phyloP scores from a whole-genome alignment of 2,113 vertebrate species.

The Mionectes macconnelli region DNA sequence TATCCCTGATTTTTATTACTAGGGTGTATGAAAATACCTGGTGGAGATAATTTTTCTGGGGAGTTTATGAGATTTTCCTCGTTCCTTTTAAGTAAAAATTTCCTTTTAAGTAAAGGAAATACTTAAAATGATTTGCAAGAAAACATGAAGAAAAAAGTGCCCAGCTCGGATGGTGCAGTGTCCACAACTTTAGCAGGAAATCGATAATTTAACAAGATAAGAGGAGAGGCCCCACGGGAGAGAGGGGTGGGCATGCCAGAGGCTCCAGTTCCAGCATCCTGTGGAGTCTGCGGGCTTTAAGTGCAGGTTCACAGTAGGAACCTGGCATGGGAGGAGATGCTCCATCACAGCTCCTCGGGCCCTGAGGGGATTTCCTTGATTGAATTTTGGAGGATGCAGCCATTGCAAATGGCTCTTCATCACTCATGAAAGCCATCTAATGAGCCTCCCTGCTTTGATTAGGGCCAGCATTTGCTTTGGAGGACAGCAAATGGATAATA shows the following conservation, averaged over 20 bases:
- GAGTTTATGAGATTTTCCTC: not conserved
- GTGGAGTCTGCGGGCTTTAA: rapidly evolving
- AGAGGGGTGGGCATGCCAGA: not conserved
- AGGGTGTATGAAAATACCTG: not conserved
- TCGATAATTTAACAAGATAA: not conserved
- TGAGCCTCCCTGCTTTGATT: conserved; percentile 61
- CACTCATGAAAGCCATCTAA: conserved; percentile 58
- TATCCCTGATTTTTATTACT: not conserved
- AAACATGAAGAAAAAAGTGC: not conserved
- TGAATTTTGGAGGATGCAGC: conserved; percentile 69
- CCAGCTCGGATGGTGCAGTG: rapidly evolving
- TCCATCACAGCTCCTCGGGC: not conserved
- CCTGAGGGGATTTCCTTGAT: conserved; percentile 68
- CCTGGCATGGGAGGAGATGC: not conserved
- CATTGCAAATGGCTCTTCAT: conserved; percentile 58
- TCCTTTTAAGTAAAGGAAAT: not conserved
- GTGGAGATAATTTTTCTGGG: not conserved
- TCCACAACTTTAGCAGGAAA: not conserved
- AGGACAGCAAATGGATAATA: conserved; percentile 64
- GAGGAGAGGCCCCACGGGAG: not conserved
- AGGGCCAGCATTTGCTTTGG: conserved; percentile 7
- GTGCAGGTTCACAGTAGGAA: not conserved
- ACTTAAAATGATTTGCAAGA: not conserved
- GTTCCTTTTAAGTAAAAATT: not conserved
- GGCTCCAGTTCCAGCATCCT: not conserved